Evolutionary conservation across 2,797 vertebrate genomes (phyloP).

Genomic region (Sebastes nivosus): DNA sequence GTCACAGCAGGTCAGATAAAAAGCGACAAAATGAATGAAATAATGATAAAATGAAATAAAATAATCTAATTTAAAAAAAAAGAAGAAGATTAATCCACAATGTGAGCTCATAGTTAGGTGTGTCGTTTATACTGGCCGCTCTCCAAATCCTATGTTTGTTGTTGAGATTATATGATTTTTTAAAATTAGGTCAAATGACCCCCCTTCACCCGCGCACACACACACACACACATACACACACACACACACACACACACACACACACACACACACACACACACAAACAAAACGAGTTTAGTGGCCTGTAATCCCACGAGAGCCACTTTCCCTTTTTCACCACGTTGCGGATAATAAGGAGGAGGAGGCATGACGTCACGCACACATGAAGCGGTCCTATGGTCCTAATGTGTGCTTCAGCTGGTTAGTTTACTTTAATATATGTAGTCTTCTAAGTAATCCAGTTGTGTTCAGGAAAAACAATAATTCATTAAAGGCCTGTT

Average conservation of each 20-base stretch:
- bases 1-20: background rate
- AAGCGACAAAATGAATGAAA: too few species aligned
- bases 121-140: background rate
- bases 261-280: slow-evolving; percentile 1
- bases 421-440: background rate
- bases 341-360: slow-evolving; percentile 34
- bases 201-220: background rate
- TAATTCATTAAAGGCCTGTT: background rate
- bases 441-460: background rate
- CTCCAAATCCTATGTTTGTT: slow-evolving; percentile 49
- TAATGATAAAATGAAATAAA: background rate
- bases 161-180: slow-evolving; percentile 56
- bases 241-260: background rate
- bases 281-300: slow-evolving; percentile 52
- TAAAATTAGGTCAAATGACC: slow-evolving; percentile 70
- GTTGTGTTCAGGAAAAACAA: background rate
- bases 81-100: background rate
- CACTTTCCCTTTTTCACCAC: slow-evolving; percentile 73
- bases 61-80: background rate
- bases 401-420: background rate
- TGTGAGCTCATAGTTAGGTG: background rate
- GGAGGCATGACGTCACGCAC: slow-evolving; percentile 48
- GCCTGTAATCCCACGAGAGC: slow-evolving; percentile 65
- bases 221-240: background rate
- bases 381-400: background rate